These are phyloP conservation scores for Dryococelus australis DNA, from an alignment of 2,888 invertebrate species.

Conservation along the genomic window DNA sequence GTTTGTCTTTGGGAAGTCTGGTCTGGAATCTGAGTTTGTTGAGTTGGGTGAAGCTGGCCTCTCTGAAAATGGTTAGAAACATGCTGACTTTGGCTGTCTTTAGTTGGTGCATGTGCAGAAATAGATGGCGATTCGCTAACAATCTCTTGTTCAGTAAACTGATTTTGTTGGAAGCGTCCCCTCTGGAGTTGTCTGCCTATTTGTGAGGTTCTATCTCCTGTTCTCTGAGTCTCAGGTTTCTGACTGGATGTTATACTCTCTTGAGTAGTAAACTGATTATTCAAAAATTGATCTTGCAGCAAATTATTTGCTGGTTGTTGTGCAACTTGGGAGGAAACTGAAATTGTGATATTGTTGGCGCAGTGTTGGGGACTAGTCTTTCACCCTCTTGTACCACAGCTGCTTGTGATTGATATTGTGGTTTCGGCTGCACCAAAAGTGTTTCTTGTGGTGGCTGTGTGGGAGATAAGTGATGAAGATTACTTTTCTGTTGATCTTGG, in stretches of 20 bases:
- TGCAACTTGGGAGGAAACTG: not conserved
- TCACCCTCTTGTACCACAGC: not conserved
- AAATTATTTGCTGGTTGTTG: not conserved
- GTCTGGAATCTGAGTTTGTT: not conserved
- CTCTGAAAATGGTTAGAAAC: not conserved
- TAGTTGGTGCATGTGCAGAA: not conserved
- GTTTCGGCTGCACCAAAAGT: not conserved
- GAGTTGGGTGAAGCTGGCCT: slow-evolving; percentile 7
- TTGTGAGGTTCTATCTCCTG: not conserved
- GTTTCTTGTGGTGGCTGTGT: not conserved
- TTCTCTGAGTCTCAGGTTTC: not conserved
- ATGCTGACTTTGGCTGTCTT: not conserved
- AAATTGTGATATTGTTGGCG: not conserved
- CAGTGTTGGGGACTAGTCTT: not conserved
- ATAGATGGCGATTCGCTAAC: not conserved
- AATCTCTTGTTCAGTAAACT: not conserved
- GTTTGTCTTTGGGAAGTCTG: not conserved
- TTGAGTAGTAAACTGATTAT: not conserved
- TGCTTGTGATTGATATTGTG: not conserved
- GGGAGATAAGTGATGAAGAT: not conserved
- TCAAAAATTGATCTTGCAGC: not conserved
- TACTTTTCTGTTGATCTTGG: not conserved
- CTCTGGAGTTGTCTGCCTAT: not conserved
- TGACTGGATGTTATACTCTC: not conserved
- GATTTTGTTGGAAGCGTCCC: not conserved